Percentiles rank a stretch among this genome's conserved stretches.
These are phyloP conservation scores for Aphelocoma californica DNA, from an alignment of 2,797 vertebrate species.

Conservation along the genomic window DNA sequence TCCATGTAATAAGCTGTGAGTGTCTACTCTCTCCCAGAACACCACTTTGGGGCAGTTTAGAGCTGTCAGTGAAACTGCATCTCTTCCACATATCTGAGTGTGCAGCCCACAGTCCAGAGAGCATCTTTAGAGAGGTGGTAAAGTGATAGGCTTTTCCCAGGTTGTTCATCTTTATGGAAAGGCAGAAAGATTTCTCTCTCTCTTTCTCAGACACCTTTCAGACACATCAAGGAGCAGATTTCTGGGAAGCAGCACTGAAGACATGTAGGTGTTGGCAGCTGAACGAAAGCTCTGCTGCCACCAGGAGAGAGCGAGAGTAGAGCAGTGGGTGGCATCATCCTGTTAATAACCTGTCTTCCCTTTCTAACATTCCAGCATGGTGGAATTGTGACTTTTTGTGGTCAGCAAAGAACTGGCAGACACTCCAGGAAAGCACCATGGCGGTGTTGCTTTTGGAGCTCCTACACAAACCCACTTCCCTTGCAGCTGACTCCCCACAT, in stretches of 20 bases:
- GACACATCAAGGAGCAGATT: not conserved
- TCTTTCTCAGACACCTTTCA: conserved; percentile 19
- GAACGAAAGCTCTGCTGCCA: not conserved
- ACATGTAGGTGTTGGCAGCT: not conserved
- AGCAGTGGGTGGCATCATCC: not conserved
- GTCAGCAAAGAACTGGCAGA: not conserved
- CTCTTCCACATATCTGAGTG: not conserved
- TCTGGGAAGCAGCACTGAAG: not conserved
- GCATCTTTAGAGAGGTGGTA: not conserved
- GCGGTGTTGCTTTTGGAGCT: not conserved
- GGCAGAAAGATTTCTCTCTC: not conserved
- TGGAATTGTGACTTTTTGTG: not conserved
- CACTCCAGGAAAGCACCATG: not conserved
- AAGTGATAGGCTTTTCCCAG: not conserved
- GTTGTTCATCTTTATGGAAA: not conserved
- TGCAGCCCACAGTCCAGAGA: not conserved
- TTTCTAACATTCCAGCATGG: not conserved
- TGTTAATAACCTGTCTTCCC: not conserved
- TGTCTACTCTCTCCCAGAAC: not conserved
- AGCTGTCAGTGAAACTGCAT: not conserved
- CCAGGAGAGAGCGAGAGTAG: not conserved
- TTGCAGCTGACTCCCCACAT: not conserved
- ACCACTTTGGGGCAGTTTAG: not conserved
- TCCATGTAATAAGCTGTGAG: not conserved
- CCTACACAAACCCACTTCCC: not conserved